These are phyloP conservation scores for Frankliniella fusca DNA, from an alignment of 2,888 invertebrate genomes.

Conservation along the genomic window DNA sequence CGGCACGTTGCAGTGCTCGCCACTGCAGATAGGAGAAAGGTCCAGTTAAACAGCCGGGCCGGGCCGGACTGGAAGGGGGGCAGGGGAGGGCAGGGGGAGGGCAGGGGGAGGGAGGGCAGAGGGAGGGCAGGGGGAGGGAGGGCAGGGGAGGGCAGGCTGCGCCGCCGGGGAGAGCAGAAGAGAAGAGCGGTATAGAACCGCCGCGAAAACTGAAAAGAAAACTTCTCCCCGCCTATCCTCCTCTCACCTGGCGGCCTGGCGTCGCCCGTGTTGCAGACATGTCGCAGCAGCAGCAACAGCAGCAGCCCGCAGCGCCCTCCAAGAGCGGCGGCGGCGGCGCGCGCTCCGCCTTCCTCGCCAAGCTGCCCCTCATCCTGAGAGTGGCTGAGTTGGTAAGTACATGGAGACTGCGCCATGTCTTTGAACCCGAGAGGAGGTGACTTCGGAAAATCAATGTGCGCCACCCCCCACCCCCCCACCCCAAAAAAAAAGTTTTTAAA, in stretches of 20 bases:
- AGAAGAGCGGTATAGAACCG: too few species aligned
- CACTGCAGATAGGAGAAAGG: neutral
- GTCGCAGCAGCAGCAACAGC: slow-evolving; percentile 15
- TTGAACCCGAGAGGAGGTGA: too few species aligned
- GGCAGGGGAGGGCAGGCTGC: neutral
- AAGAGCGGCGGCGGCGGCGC: slow-evolving; percentile 45
- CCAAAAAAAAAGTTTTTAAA: too few species aligned
- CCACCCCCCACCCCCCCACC: too few species aligned
- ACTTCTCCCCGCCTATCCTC: neutral
- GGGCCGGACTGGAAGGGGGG: too few species aligned
- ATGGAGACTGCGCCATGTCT: too few species aligned
- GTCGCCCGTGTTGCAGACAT: neutral
- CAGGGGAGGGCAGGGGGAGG: too few species aligned
- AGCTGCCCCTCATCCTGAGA: slow-evolving; percentile 57
- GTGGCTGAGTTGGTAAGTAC: slow-evolving; percentile 61
- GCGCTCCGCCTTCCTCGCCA: slow-evolving; percentile 36
- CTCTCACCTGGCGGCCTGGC: neutral
- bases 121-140: too few species aligned
- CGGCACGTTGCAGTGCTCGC: neutral
- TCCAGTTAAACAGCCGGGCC: neutral
- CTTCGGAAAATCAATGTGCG: too few species aligned
- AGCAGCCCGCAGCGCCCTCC: neutral
- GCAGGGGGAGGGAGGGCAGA: too few species aligned
- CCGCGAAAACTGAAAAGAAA: neutral
- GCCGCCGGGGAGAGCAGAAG: neutral